Conservation (phyloP, 2,113 vertebrate species). For the Callithrix jacchus region DNA sequence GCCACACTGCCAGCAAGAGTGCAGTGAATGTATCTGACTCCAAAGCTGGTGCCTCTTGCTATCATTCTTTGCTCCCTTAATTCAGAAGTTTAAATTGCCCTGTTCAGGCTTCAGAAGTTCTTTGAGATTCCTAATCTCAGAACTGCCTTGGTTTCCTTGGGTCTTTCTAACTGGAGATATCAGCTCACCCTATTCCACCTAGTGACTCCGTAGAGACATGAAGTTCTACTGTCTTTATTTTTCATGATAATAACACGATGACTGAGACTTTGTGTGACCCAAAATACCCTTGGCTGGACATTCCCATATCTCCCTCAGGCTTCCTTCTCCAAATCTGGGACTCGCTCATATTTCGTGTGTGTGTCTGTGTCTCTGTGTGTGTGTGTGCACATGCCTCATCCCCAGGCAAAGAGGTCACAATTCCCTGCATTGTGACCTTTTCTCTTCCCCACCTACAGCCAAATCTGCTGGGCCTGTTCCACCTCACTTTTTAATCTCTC, state of each 20-base stretch:
- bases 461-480: background rate
- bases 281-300: background rate
- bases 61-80: background rate
- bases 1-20: background rate
- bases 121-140: background rate
- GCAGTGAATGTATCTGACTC: background rate
- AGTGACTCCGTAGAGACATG: background rate
- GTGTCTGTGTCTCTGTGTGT: too few relatives aligned
- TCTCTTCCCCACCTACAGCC: background rate
- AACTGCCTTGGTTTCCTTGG: background rate
- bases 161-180: background rate
- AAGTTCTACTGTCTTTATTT: background rate
- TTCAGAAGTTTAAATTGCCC: background rate
- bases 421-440: background rate
- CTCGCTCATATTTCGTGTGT: background rate
- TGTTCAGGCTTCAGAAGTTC: background rate
- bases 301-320: background rate
- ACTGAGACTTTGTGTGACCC: background rate
- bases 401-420: background rate
- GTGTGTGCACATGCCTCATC: background rate
- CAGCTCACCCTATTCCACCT: background rate
- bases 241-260: slow-evolving; percentile 1
- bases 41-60: background rate
- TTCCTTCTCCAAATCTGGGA: background rate
- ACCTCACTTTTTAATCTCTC: background rate